Base-by-base conservation (phyloP, 2,888 invertebrate species). In the Oscheius sp. region DNA sequence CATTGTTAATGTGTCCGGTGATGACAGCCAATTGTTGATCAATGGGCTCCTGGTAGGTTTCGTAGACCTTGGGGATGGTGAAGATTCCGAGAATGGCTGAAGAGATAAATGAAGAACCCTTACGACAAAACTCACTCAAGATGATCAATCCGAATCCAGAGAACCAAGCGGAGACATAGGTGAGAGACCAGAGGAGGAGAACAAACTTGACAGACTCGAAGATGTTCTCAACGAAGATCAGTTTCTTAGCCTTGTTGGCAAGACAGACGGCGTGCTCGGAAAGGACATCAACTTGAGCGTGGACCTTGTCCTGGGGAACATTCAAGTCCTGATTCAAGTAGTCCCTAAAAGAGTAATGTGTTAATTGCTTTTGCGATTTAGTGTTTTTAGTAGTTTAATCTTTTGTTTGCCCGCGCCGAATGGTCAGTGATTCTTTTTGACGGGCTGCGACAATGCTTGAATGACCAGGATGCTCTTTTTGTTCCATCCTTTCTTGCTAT, bases 71-170 rank as follows among this genome's bases (percentile, higher is more conserved):
- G 66, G 85, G 85, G 48, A 85, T 66, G 12, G 84, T 74, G 82
- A 85, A 85, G 46, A 82, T 65, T 39, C 81, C 81, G 65, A 84
- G 70, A 34, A 86, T 70, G 25, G 79, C 81, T 80, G 58, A 73
- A 82, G 75, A 50, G 8, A 17, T 4, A 2, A 15, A 17, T 23
- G 12, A 15, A 10, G 17, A 6, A n/a, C 12, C 23, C 39, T n/a
- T 15, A 8, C 4, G 23, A 53, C 10, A 37, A 29, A 50, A 84
- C 90, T 89, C 88, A 95, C 96, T 93, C 87, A 97, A 91, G 87
- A 96, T 95, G 87, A 97, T 92, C 85, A 98, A 92, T 83, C 96
- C 96, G 92, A 97, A 93, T 89, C 96, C 97, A 89, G 97, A 97
- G 91, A 98, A 96, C 93, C 95, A 96, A 86, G 95, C 92, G 87